Evolutionary conservation across 2,113 vertebrate genomes (phyloP).

Genomic region (Macheiramphus alcinus): DNA sequence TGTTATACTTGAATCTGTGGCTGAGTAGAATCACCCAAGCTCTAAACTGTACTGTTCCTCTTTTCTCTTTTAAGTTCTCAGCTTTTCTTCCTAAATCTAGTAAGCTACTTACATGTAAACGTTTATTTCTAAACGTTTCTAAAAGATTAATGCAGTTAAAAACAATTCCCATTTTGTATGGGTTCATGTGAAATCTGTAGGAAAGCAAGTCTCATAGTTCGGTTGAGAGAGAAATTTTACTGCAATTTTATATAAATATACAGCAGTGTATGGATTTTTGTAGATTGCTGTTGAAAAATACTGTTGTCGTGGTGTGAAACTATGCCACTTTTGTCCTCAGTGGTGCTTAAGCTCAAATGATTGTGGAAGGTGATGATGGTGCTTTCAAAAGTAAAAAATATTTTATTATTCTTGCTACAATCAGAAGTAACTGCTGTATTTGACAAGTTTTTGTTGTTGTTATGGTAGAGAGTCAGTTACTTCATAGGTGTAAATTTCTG

Average conservation of each 20-base stretch:
- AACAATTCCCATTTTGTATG: not conserved
- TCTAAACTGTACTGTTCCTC: not conserved
- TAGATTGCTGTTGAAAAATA: not conserved
- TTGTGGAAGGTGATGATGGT: not conserved
- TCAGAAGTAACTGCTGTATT: not conserved
- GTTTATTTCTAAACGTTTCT: not conserved
- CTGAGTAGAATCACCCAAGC: not conserved
- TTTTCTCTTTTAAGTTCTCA: not conserved
- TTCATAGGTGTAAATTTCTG: not conserved
- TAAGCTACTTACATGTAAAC: not conserved
- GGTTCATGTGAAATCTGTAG: not conserved
- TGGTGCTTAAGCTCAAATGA: not conserved
- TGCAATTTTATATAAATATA: not conserved
- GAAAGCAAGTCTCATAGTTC: not conserved
- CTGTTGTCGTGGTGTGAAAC: not conserved
- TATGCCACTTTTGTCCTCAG: not conserved
- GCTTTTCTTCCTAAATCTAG: not conserved
- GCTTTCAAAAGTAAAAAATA: not conserved
- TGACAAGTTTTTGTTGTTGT: not conserved
- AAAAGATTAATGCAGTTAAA: not conserved
- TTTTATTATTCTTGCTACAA: not conserved
- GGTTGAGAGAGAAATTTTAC: not conserved
- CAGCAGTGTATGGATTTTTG: not conserved
- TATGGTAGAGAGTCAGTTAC: not conserved
- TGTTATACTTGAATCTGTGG: not conserved